These are phyloP conservation scores for Myanophis thanlyinensis DNA, from an alignment of 2,113 vertebrate species.

Conservation along the genomic window DNA sequence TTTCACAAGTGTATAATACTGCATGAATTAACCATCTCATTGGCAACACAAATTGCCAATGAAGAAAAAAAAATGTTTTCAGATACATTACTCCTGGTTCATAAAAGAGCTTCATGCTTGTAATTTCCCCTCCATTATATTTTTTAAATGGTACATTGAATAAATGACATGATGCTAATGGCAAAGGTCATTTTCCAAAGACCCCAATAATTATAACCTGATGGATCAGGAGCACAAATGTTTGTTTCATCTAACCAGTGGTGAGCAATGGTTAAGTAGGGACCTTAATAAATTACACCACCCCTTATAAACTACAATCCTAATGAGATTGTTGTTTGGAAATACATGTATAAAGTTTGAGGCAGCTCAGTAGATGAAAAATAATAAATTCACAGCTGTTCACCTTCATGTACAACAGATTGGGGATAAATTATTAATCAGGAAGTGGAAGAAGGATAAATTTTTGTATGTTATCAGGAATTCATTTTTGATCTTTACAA, in stretches of 20 bases:
- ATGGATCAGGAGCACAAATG: neutral
- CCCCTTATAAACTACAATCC: constrained; percentile 46
- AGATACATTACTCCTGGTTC: neutral
- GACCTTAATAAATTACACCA: constrained; percentile 33
- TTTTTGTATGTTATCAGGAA: constrained; percentile 68
- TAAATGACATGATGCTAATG: neutral
- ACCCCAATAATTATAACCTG: neutral
- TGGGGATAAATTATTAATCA: constrained; percentile 64
- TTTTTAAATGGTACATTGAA: neutral
- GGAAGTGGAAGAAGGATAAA: constrained; percentile 48
- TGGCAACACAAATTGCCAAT: neutral
- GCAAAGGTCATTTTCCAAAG: neutral
- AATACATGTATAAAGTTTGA: constrained; percentile 55
- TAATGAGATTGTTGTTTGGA: constrained; percentile 61
- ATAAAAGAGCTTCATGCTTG: neutral
- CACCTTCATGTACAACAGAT: constrained; percentile 61
- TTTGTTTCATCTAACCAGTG: neutral
- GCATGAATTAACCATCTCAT: neutral
- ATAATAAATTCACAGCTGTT: constrained; percentile 62
- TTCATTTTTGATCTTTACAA: constrained; percentile 81
- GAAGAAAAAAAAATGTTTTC: neutral
- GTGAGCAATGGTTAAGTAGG: neutral
- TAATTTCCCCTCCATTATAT: neutral
- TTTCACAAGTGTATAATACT: neutral
- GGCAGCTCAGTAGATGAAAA: constrained; percentile 40